Evolutionary conservation across 2,888 invertebrate species (phyloP).

Genomic region (Pheosia gnoma): DNA sequence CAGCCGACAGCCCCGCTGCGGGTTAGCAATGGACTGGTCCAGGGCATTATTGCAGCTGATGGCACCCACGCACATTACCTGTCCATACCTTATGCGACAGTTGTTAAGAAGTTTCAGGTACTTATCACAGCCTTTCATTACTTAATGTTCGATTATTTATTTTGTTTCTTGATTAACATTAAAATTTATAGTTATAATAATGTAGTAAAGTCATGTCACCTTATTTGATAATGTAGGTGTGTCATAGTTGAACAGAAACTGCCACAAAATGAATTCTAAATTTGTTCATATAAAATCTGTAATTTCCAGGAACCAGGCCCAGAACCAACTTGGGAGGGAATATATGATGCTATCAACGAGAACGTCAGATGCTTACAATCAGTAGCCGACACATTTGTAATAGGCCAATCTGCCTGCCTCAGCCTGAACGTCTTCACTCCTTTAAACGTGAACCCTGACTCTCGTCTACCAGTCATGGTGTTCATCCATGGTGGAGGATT

Average conservation of each 20-base stretch:
- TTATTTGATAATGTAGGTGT: neutral
- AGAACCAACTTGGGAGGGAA: slow-evolving; percentile 61
- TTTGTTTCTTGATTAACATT: neutral
- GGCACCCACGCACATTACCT: slow-evolving; percentile 57
- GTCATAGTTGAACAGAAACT: neutral
- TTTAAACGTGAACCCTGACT: slow-evolving; percentile 28
- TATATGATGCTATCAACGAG: slow-evolving; percentile 64
- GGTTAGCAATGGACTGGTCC: slow-evolving; percentile 55
- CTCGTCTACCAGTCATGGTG: slow-evolving; percentile 67
- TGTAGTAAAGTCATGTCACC: neutral
- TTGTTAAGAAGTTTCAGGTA: slow-evolving; percentile 62
- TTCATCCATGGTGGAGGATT: slow-evolving; percentile 74
- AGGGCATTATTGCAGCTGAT: slow-evolving; percentile 56
- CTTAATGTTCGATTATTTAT: neutral
- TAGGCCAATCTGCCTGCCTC: slow-evolving; percentile 63
- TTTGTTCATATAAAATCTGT: neutral
- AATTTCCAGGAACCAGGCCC: slow-evolving; percentile 64
- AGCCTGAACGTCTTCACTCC: slow-evolving; percentile 67
- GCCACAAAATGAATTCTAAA: neutral
- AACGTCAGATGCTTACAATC: slow-evolving; percentile 60
- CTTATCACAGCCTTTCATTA: too few species aligned
- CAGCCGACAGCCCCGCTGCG: slow-evolving; percentile 58
- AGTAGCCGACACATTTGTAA: slow-evolving; percentile 25
- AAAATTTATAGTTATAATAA: neutral
- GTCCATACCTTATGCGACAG: slow-evolving; percentile 65